phyloP scores from a whole-genome alignment of 2,113 vertebrate genomes.

The Centropus bengalensis region DNA sequence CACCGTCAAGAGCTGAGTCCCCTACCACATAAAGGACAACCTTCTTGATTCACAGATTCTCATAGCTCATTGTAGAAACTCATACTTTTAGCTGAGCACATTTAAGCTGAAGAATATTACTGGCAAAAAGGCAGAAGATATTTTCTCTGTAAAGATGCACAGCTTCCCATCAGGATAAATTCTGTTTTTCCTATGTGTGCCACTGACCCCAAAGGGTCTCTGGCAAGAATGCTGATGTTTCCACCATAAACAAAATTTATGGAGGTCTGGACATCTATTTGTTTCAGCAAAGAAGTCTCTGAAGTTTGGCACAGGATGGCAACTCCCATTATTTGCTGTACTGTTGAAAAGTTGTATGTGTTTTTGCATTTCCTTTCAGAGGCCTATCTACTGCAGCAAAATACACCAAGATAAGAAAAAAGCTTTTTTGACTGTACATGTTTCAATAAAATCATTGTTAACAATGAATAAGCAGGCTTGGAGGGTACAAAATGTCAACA shows the following conservation, averaged over 20 bases:
- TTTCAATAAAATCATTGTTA: slow-evolving; percentile 59
- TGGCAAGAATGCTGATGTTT: background rate
- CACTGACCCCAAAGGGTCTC: background rate
- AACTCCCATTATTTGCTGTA: background rate
- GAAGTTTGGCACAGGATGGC: background rate
- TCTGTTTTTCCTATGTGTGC: background rate
- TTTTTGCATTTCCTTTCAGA: slow-evolving; percentile 10
- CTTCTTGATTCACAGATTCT: background rate
- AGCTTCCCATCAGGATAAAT: background rate
- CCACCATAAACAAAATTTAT: background rate
- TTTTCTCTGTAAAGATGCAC: background rate
- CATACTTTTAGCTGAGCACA: background rate
- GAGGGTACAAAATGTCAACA: slow-evolving; percentile 43
- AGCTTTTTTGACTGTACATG: background rate
- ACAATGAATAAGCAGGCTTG: background rate
- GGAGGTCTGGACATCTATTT: slow-evolving; percentile 8
- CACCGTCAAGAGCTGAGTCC: background rate
- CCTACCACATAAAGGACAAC: background rate
- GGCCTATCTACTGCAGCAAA: slow-evolving; percentile 14
- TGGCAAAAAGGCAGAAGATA: background rate
- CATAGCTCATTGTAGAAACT: background rate
- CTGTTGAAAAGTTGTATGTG: background rate
- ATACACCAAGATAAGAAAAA: slow-evolving; percentile 41
- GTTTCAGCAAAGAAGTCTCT: background rate
- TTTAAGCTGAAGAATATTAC: background rate